A percentile compares a stretch with the other conserved stretches of the same genome.
These are phyloP conservation scores for Nysson spinosus DNA, from an alignment of 2,888 invertebrate genomes.

Conservation along the genomic window DNA sequence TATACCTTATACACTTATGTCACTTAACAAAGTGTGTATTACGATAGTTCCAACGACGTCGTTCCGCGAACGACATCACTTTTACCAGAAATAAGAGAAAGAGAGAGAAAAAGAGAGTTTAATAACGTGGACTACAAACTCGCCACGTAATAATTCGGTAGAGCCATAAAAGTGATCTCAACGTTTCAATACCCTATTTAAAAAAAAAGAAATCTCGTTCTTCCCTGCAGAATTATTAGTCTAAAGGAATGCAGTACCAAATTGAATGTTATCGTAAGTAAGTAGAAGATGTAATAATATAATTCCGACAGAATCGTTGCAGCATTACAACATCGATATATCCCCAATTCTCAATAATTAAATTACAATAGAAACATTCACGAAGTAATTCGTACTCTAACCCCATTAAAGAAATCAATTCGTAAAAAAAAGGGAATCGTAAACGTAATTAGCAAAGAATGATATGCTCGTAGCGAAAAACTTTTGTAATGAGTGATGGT, in stretches of 20 bases:
- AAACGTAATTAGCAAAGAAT: conserved; percentile 23
- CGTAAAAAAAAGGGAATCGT: conserved; percentile 6
- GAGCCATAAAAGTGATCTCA: conserved; percentile 6
- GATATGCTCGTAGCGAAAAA: conserved; percentile 30
- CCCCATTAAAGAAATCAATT: conserved; percentile 15
- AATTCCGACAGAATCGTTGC: conserved; percentile 4
- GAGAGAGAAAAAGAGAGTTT: background rate
- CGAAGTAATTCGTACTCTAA: conserved; percentile 11
- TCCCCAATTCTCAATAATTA: conserved; percentile 33
- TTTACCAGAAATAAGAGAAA: conserved; percentile 6
- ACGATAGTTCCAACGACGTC: conserved; percentile 18
- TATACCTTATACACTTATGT: conserved; percentile 39
- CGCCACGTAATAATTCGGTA: conserved; percentile 15
- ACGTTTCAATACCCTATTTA: conserved; percentile 11
- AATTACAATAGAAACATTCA: conserved; percentile 41
- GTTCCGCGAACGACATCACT: conserved; percentile 10
- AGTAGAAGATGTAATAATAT: conserved; percentile 1
- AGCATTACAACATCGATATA: conserved; percentile 21
- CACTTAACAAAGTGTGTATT: conserved; percentile 20
- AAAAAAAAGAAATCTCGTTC: conserved; percentile 11
- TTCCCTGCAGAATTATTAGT: conserved; percentile 24
- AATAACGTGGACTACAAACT: conserved; percentile 11
- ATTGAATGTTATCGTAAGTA: conserved; percentile 17
- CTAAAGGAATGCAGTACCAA: conserved; percentile 40
- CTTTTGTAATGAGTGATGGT: conserved; percentile 28